Base-by-base conservation (phyloP, 2,113 vertebrate species). In the Scopus umbretta region DNA sequence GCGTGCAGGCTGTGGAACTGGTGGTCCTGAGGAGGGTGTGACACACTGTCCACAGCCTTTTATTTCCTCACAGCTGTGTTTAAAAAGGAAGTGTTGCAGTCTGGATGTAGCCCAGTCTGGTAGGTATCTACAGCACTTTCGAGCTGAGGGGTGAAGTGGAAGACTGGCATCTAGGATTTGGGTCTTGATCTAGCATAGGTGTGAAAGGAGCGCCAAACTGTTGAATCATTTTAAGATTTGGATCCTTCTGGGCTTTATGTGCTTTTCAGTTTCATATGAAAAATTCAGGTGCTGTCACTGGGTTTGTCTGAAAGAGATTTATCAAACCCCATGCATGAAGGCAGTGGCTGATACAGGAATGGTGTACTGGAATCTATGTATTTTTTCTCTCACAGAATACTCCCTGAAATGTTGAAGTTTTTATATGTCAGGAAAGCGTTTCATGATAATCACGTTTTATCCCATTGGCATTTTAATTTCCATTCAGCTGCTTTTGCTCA, bases 281-380 rank as follows among this genome's bases (percentile, higher is more conserved):
- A 80, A 73, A 49, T 73, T 30, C 32, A 52, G 34, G 21, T 74
- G 36, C 38, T 52, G 1, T 56, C 55, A 15, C 10, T 52, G 27
- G 25, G 4, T 82, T 65, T 79, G 43, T 53, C n/a, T 42, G 42
- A 65, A 88, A 36, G 38, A 32, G 52, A 40, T 29, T 62, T 58
- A 20, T 55, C 42, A 88, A 36, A 19, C 15, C 20, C 43, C 53
- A 12, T 7, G 17, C 9, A 4, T 43, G 34, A n/a, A 79, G 36
- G 61, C 53, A 47, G 49, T 0, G 1, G 59, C 36, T 26, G 58
- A 6, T 34, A 34, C 0, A 0, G 59, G 72, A 72, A 38, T 9
- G 38, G 38, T 7, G 11, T 23, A 40, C 6, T 15, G 58, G 22
- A 32, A 32, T 61, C 45, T 16, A 2, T 12, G 9, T 26, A 4